Base-by-base conservation (phyloP, 2,113 vertebrate species). In the Typhlomys cinereus region DNA sequence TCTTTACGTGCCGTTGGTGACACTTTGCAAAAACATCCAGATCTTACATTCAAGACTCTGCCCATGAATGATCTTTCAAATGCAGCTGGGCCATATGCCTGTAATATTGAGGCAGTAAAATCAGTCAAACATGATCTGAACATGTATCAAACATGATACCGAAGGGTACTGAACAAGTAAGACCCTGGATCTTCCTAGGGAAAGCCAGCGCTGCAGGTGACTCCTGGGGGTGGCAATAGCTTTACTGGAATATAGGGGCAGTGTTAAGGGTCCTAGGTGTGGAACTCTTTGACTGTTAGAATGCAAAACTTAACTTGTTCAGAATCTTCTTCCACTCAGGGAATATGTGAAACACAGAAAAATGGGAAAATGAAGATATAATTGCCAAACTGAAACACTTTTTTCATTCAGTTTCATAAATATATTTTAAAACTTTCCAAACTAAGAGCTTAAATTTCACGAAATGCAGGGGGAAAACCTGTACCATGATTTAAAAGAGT, bases 321-420 rank as follows among this genome's bases (percentile, higher is more conserved):
- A 25, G 76, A 94, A 91, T 54, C 13, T 6, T 61, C 1, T 50
- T 44, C 4, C 75, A 66, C 27, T n/a, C 54, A 52, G 17, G 1
- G 1, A 41, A n/a, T 54, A 52, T 25, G 20, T n/a, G 9, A 2
- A 91, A 50, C 29, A 74, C 1, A 89, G 59, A 73, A 79, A 88
- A 10, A 70, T 34, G 2, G 31, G 15, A 87, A 70, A 46, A 61
- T 21, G 20, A 50, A 75, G 17, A 67, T 66, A 7, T 62, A 50
- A 48, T 69, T 91, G 8, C 82, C 48, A 7, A 89, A 41, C 1
- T 36, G 23, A 96, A 95, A 94, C 44, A 66, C 7, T 90, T 75
- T 83, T 57, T 20, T 78, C 20, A 76, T 85, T 91, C 48, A 66
- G 23, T 86, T 84, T 20, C 64, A 39, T 15, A 84, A 88, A 92